These are phyloP conservation scores for Portunus trituberculatus DNA, from an alignment of 1,140 invertebrate species.

Conservation along the genomic window DNA sequence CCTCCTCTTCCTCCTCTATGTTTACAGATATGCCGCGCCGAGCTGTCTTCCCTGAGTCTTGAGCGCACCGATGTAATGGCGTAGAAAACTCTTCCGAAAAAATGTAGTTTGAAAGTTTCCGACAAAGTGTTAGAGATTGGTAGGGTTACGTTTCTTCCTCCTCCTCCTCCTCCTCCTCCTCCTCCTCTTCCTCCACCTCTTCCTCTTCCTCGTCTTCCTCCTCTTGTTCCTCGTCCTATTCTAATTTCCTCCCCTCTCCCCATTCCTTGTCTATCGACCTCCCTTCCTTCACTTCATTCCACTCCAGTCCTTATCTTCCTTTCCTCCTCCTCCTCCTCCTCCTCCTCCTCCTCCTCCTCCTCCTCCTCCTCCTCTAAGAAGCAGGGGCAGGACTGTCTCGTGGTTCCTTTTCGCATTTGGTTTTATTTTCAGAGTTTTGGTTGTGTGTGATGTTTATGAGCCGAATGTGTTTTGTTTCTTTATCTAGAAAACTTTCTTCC, in stretches of 20 bases:
- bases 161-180: not conserved
- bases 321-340: not conserved
- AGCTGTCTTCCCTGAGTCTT: not conserved
- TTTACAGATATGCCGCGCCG: not conserved
- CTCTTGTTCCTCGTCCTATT: not conserved
- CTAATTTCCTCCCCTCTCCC: not conserved
- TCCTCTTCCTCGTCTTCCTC: not conserved
- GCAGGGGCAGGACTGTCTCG: not conserved
- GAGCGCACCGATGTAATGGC: too few species aligned
- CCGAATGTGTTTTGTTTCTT: not conserved
- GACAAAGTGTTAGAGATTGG: not conserved
- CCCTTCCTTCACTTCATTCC: not conserved
- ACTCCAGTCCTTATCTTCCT: not conserved
- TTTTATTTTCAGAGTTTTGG: not conserved
- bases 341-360: not conserved
- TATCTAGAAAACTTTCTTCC: constrained; percentile 7
- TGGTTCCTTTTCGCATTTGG: not conserved
- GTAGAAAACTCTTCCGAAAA: not conserved
- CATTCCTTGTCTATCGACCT: not conserved
- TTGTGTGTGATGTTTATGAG: not conserved
- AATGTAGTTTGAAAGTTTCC: not conserved
- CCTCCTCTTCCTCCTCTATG: not conserved
- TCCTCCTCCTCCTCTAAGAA: not conserved
- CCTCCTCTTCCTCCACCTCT: not conserved
- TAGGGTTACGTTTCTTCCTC: not conserved